Evolutionary conservation across 2,113 vertebrate species (phyloP), one percentile per base, ranked within the genome.

Genomic region (Rhinogobius similis): DNA sequence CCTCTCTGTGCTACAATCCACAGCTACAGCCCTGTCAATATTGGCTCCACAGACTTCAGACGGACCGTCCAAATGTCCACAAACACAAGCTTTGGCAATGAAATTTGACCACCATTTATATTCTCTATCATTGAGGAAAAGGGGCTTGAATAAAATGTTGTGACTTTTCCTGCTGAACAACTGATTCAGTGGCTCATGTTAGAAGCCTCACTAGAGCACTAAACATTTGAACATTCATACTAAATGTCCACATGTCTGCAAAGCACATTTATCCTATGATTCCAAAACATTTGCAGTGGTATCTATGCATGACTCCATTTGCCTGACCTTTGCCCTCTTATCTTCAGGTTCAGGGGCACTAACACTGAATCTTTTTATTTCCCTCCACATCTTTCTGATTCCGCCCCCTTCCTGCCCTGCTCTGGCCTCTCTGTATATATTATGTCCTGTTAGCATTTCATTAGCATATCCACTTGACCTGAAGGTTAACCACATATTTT

Each of bases 401-500:
- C 66, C 50, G 21, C 23, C 32, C 56, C 10, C 13, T 21, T 44
- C 50, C 26, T 41, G 2, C 3, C 27, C 70, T 50, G 14, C 69
- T 62, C 62, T 85, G 70, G 16, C 70, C 70, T 74, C 29, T 76
- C 70, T 72, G 82, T 83, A 68, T 59, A 78, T 72, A 82, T 71
- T 62, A 50, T n/a, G 50, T 29, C 50, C 62, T 18, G 67, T 62
- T 36, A 73, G 48, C 53, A 78, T 82, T 84, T 11, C 7, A 83
- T 87, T 86, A 73, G 63, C 84, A 90, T 87, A 79, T 72, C 48
- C 5, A 50, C 63, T 77, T 82, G 77, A 90, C 72, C 84, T 50
- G 1, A 0, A 29, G 68, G 84, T 86, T 73, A 81, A 82, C 63
- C 21, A 64, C 63, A 63, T 29, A 73, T 43, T 48, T 79, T 36